Conservation (phyloP, 2,888 invertebrate species). For the Metalampra italica region DNA sequence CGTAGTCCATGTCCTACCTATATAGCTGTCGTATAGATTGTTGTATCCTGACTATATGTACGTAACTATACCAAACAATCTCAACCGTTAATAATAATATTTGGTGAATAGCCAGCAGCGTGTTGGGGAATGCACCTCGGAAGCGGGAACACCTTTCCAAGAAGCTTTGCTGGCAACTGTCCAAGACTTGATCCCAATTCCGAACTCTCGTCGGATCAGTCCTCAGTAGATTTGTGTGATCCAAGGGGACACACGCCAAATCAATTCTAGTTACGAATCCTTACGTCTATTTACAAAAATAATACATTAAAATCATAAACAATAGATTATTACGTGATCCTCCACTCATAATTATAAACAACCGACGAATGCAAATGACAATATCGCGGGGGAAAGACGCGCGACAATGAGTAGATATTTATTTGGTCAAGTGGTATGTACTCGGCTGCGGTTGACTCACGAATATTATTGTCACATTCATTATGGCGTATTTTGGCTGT, state of each 20-base stretch:
- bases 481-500: constrained; percentile 61
- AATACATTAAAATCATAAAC: constrained; percentile 7
- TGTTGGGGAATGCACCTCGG: constrained; percentile 51
- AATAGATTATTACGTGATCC: constrained; percentile 12
- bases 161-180: constrained; percentile 38
- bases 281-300: constrained; percentile 1
- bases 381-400: no score
- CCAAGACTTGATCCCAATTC: constrained; percentile 45
- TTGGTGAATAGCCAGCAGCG: constrained; percentile 4
- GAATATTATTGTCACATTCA: constrained; percentile 69
- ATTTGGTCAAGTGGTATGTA: constrained; percentile 72
- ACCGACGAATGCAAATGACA: neutral
- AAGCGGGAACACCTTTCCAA: constrained; percentile 54
- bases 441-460: constrained; percentile 55
- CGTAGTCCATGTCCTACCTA: no score
- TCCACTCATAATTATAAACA: constrained; percentile 9
- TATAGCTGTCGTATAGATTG: no score
- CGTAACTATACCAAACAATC: no score
- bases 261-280: constrained; percentile 14
- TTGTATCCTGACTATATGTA: no score
- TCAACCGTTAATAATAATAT: neutral
- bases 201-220: constrained; percentile 13
- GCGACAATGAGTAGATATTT: constrained; percentile 64
- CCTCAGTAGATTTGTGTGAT: constrained; percentile 30
- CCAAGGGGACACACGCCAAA: constrained; percentile 38